A percentile compares a stretch with the other conserved stretches of the same genome.
phyloP scores from a whole-genome alignment of 2,888 invertebrate genomes.

The Nomada goodeniana region DNA sequence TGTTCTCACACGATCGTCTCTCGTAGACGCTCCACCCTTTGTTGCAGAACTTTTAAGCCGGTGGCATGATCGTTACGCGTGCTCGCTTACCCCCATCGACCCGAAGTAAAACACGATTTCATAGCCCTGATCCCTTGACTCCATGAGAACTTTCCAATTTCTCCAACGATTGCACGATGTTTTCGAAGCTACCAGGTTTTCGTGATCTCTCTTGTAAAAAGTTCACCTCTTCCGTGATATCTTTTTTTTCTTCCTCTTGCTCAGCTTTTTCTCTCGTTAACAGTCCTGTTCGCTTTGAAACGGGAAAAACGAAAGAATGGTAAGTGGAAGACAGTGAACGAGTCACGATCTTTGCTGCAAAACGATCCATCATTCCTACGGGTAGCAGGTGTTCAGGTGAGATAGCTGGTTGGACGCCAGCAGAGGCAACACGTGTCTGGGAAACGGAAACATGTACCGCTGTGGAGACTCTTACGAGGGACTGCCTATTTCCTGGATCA shows the following conservation, averaged over 20 bases:
- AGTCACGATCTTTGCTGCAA: constrained; percentile 35
- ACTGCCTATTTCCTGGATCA: constrained; percentile 58
- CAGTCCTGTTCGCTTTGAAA: not conserved
- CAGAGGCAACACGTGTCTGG: constrained; percentile 68
- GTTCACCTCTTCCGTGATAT: not conserved
- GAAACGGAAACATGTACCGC: constrained; percentile 64
- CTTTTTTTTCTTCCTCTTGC: not conserved
- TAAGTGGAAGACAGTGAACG: constrained; percentile 12
- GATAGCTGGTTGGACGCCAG: constrained; percentile 27
- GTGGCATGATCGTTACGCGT: constrained; percentile 56
- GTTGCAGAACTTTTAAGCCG: constrained; percentile 63
- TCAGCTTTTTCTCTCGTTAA: not conserved
- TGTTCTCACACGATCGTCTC: constrained; percentile 41
- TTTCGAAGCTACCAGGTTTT: constrained; percentile 13
- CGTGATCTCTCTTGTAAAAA: not conserved
- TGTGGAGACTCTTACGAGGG: constrained; percentile 28
- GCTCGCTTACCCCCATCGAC: constrained; percentile 48
- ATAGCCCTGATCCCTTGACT: constrained; percentile 4
- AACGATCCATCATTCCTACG: constrained; percentile 53
- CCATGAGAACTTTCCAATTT: constrained; percentile 25
- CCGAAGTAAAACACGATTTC: constrained; percentile 34
- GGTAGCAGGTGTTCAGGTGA: constrained; percentile 50
- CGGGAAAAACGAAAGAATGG: not conserved
- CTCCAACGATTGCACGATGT: constrained; percentile 17
- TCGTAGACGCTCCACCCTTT: constrained; percentile 48